Percentiles rank a stretch among this genome's conserved stretches.
Conservation (phyloP, 2,888 invertebrate species). For the Panopea generosa region DNA sequence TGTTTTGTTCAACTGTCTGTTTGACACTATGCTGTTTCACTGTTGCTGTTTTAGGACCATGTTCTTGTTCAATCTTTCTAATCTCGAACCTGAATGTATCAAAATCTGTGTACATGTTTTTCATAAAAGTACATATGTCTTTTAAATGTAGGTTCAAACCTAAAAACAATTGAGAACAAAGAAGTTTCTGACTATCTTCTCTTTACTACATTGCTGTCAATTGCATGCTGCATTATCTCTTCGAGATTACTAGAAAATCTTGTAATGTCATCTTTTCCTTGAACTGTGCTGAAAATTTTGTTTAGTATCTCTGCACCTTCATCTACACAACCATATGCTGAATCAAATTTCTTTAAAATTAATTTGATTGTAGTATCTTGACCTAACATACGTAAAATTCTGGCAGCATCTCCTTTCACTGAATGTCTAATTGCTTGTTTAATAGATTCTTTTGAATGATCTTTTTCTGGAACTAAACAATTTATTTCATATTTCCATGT, state of each 20-base stretch:
- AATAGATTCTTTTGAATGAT: neutral
- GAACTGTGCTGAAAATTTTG: neutral
- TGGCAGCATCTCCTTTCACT: constrained; percentile 5
- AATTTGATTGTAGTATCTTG: neutral
- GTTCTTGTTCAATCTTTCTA: neutral
- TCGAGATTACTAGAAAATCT: neutral
- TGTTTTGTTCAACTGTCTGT: neutral
- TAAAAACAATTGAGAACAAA: neutral
- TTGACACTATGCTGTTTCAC: neutral
- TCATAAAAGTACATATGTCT: neutral
- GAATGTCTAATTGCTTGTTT: constrained; percentile 4
- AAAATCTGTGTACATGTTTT: neutral
- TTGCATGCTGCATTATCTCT: neutral
- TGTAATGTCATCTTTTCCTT: neutral
- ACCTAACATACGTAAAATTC: neutral
- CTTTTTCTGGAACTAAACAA: neutral
- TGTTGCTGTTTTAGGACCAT: neutral
- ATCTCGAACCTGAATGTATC: neutral
- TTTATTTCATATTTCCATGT: constrained; percentile 3
- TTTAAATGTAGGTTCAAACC: too few species aligned
- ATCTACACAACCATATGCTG: neutral
- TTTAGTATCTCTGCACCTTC: too few species aligned
- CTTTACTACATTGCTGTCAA: neutral
- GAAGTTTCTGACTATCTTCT: neutral
- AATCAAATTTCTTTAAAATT: neutral